Evolutionary conservation across 2,888 invertebrate species (phyloP).

Genomic region (Folsomia manolachei): DNA sequence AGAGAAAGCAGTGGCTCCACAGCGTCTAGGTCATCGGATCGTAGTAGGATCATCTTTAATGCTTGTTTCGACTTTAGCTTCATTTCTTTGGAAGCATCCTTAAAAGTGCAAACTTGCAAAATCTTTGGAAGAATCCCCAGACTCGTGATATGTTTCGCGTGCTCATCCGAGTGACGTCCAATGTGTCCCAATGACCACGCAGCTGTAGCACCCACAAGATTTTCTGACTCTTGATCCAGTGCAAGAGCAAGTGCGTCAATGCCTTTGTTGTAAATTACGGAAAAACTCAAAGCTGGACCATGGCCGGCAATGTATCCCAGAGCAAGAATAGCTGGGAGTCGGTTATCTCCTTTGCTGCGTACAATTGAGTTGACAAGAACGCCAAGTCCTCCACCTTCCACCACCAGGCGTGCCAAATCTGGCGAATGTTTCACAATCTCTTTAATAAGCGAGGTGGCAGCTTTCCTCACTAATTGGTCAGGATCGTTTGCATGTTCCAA

Average conservation of each 20-base stretch:
- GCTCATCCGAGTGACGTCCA: constrained; percentile 77
- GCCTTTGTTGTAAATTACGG: constrained; percentile 71
- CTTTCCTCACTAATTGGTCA: constrained; percentile 68
- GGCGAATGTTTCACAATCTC: constrained; percentile 77
- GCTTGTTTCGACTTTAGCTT: constrained; percentile 67
- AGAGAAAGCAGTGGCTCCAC: constrained; percentile 71
- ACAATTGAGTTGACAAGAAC: constrained; percentile 67
- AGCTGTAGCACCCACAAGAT: constrained; percentile 66
- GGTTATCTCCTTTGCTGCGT: constrained; percentile 60
- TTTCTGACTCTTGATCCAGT: constrained; percentile 62
- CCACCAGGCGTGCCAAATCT: constrained; percentile 72
- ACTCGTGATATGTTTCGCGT: constrained; percentile 71
- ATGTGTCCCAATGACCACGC: constrained; percentile 70
- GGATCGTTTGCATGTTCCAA: constrained; percentile 70
- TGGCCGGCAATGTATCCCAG: constrained; percentile 78
- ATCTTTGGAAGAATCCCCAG: constrained; percentile 68
- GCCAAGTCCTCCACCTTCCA: constrained; percentile 75
- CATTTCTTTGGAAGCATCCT: constrained; percentile 68
- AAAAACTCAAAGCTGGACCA: constrained; percentile 72
- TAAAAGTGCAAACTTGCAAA: constrained; percentile 60
- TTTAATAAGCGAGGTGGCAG: constrained; percentile 65
- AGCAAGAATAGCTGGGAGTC: constrained; percentile 72
- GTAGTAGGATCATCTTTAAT: constrained; percentile 58
- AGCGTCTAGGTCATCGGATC: constrained; percentile 55
- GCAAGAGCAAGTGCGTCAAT: constrained; percentile 59